Conservation (phyloP, 2,888 invertebrate species). For the Poecilobothrus nobilitatus region DNA sequence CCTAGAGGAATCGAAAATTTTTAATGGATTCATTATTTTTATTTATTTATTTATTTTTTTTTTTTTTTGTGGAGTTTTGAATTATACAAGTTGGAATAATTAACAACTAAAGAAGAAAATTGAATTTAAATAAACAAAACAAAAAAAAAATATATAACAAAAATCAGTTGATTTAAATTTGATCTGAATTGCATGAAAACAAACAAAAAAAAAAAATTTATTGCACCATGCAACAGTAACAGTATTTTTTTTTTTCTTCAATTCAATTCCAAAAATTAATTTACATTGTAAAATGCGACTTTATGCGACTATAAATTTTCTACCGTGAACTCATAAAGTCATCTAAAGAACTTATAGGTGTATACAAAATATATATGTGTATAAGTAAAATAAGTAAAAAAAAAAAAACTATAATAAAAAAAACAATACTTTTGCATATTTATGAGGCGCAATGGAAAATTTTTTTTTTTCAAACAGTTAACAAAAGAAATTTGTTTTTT, state of each 20-base stretch:
- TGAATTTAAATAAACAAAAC: not conserved
- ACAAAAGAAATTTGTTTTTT: not conserved
- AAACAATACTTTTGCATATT: not conserved
- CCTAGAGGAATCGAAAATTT: not conserved
- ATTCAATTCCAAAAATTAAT: no score
- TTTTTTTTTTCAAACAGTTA: not conserved
- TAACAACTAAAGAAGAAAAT: conserved; percentile 1
- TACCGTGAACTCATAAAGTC: no score
- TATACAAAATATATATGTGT: no score
- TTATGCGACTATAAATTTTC: no score
- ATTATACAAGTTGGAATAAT: not conserved
- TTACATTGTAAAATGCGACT: no score
- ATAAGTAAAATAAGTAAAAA: no score
- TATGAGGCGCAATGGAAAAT: not conserved
- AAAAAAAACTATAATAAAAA: not conserved
- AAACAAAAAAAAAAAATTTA: not conserved
- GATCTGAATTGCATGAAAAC: not conserved
- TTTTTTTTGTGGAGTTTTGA: not conserved
- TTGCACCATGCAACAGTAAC: not conserved
- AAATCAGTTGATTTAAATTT: not conserved
- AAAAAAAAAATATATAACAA: no score
- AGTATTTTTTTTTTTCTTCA: no score
- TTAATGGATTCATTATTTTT: not conserved
- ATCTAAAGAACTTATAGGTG: no score
- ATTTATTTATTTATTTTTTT: not conserved